Evolutionary conservation across 2,113 vertebrate genomes (phyloP), one percentile per base, ranked within the genome.

Genomic region (Grallaria varia): DNA sequence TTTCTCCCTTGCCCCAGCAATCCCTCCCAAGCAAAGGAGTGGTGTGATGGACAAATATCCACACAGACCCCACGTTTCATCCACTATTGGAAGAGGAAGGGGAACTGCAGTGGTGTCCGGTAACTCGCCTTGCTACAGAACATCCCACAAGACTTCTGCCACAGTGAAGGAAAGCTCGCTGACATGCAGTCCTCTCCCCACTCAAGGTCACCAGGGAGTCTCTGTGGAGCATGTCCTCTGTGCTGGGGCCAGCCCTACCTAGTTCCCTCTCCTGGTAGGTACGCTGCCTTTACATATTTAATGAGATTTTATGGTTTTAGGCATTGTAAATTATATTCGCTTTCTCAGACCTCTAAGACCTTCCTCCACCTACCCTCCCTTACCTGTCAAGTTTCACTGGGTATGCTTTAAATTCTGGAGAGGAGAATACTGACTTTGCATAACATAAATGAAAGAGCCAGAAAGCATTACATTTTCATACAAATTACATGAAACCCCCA

Each of bases 331-430:
- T 98, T 95, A 96, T n/a, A 90, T 91, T 95, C 84, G 4, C 76
- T 96, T 97, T 89, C 89, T 58, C 74, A 96, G 97, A 91, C 94
- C 91, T 95, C 90, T 45, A 96, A 84, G 93, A 35, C 95, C 96
- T 97, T 94, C 67, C 80, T 94, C 85, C 89, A 84, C 91, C 63
- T 87, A 94, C 95, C 90, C 94, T 97, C 95, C 74, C 96, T 97
- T 97, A 95, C 97, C 95, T 97, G 97, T 97, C 98, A 98, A 95
- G 96, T 92, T 97, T 96, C 96, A 84, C 96, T 95, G 94, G 87
- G 93, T 97, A 91, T 76, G 96, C 94, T 96, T 97, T 98, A 96
- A 98, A 97, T 98, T 97, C 95, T 94, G 69, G 50, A 81, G 58
- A 83, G 85, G 83, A 90, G 81, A 91, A 92, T 95, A 95, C 97